phyloP scores from a whole-genome alignment of 2,888 invertebrate species.

The Euspilapteryx auroguttella region DNA sequence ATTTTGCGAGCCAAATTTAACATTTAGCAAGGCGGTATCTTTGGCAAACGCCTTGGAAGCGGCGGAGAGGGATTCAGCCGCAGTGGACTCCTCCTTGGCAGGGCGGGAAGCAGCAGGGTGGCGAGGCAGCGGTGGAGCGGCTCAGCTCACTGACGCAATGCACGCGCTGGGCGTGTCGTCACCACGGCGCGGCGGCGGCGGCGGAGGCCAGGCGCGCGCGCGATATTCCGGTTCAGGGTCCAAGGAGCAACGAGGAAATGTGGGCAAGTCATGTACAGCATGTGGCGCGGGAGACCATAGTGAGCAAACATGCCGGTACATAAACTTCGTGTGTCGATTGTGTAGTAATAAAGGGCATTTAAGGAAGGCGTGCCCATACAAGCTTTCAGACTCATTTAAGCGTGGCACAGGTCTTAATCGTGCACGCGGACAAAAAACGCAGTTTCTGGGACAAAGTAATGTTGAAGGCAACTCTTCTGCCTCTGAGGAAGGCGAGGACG shows the following conservation, averaged over 20 bases:
- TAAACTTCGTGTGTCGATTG: too few species aligned
- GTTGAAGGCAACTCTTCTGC: background rate
- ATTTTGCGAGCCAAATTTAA: background rate
- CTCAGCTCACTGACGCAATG: background rate
- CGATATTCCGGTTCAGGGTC: background rate
- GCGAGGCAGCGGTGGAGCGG: background rate
- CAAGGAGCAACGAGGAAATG: background rate
- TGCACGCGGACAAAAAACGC: too few species aligned
- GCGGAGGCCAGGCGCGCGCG: background rate
- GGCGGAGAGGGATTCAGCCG: too few species aligned
- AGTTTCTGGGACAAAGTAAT: background rate
- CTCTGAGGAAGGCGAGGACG: background rate
- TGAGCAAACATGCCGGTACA: too few species aligned
- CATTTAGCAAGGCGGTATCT: background rate
- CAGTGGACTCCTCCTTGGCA: too few species aligned
- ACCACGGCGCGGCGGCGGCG: background rate
- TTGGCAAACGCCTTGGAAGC: constrained; percentile 1
- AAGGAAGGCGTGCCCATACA: too few species aligned
- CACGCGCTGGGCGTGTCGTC: too few species aligned
- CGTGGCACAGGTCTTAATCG: too few species aligned
- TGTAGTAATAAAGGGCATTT: too few species aligned
- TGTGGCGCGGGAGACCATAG: too few species aligned
- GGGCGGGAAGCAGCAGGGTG: too few species aligned
- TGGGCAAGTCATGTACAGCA: background rate
- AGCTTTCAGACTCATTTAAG: too few species aligned